Evolutionary conservation across 2,888 invertebrate genomes (phyloP), one percentile per base, ranked within the genome.

Genomic region (Liopterus haemorrhoidalis): DNA sequence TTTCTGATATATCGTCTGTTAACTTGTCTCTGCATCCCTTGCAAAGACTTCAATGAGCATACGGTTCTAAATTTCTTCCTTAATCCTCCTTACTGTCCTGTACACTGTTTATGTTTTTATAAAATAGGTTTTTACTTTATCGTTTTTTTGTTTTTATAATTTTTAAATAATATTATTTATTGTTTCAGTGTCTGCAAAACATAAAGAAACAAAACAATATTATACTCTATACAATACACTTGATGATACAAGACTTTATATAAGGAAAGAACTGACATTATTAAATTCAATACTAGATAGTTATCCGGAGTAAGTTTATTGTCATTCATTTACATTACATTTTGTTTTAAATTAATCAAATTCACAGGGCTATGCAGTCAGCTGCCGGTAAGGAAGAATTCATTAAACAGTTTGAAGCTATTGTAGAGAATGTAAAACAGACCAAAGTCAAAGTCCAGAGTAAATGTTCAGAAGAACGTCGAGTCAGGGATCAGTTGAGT

Each of bases 121-220:
- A 19, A 9, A 1, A 22, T 14, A 28, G 18, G 12, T 25, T 38
- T 5, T 25, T 27, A 20, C 12, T 22, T 21, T 9, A 27, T 35
- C 25, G 18, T 1, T 15, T 5, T n/a, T 30, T 49, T 24, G 19
- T 30, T 39, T 18, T 18, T 44, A 27, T 14, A 41, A 44, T 40
- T 37, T 42, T 37, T 6, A 40, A 46, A 33, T 37, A 49, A 54
- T 32, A 8, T 32, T 16, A 27, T 36, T 31, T 31, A 11, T 52
- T 40, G 46, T 67, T 78, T 49, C 70, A 93, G 93, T 97, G 61
- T 86, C 93, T 50, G 85, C 88, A 19, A 95, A 92, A 60, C 94
- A 96, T 66, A 85, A 88, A 64, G 95, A 97, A 75, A 96, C 96
- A 0, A 96, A 96, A 68, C 94, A 96, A 73, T 95, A 92, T 72